Evolutionary conservation across 2,888 invertebrate species (phyloP).

Genomic region (Leucophenga montana): DNA sequence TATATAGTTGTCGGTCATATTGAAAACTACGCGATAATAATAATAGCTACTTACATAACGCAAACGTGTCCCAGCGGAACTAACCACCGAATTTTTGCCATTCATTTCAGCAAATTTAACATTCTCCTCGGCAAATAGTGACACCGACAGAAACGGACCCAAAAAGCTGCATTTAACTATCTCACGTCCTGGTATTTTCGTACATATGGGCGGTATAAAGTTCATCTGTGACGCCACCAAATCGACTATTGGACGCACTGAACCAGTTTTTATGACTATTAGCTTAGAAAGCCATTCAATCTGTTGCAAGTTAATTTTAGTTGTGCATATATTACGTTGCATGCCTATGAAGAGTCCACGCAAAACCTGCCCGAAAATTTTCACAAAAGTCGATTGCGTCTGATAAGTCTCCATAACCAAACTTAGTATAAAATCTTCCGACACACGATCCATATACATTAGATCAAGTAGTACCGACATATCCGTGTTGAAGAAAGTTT

Average conservation of each 20-base stretch:
- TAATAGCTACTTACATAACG: constrained; percentile 70
- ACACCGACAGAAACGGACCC: constrained; percentile 93
- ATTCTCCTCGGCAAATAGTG: constrained; percentile 94
- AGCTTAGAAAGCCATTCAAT: constrained; percentile 85
- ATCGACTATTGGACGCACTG: constrained; percentile 84
- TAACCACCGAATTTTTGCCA: constrained; percentile 64
- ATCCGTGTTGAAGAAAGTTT: constrained; percentile 61
- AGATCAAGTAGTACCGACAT: constrained; percentile 77
- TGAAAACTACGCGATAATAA: no score
- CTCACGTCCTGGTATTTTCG: constrained; percentile 88
- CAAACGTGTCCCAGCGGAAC: constrained; percentile 60
- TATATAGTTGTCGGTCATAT: neutral
- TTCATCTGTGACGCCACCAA: constrained; percentile 80
- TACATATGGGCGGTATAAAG: constrained; percentile 82
- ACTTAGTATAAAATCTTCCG: constrained; percentile 78
- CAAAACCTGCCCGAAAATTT: constrained; percentile 68
- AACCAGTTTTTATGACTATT: constrained; percentile 83
- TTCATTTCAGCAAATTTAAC: constrained; percentile 88
- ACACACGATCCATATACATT: constrained; percentile 77
- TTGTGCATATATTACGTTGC: constrained; percentile 70
- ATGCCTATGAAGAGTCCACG: constrained; percentile 71
- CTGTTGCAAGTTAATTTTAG: constrained; percentile 77
- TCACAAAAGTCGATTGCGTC: constrained; percentile 68
- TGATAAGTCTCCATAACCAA: constrained; percentile 76
- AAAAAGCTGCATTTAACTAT: constrained; percentile 88